These are phyloP conservation scores for Petrocephalus sullivani DNA, from an alignment of 2,797 vertebrate genomes.

Conservation along the genomic window DNA sequence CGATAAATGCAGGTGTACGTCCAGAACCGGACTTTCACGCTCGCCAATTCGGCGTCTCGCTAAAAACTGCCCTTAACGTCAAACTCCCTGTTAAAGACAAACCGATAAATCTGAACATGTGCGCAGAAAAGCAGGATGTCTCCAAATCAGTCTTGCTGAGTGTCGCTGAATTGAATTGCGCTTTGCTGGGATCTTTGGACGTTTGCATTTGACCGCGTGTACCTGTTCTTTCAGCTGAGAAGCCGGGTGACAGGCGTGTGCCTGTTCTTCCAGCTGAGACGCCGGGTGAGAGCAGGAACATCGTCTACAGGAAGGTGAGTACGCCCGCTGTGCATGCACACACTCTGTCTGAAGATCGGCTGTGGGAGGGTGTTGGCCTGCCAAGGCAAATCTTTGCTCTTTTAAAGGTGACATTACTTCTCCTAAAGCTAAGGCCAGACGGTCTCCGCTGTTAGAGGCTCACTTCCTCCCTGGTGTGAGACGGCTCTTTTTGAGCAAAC, in stretches of 20 bases:
- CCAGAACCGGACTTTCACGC: background rate
- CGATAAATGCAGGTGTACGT: slow-evolving; percentile 40
- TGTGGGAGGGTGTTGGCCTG: background rate
- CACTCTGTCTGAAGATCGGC: background rate
- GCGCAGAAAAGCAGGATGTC: background rate
- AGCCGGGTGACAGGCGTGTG: slow-evolving; percentile 18
- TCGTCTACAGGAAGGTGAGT: slow-evolving; percentile 47
- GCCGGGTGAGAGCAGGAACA: slow-evolving; percentile 27
- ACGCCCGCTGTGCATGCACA: background rate
- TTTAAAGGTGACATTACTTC: background rate
- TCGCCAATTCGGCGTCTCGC: background rate
- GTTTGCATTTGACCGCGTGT: slow-evolving; percentile 4
- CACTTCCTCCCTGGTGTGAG: background rate
- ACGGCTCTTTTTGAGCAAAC: background rate
- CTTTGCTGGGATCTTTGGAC: background rate
- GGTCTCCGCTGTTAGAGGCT: background rate
- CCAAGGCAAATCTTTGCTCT: background rate
- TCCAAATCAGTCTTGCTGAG: background rate
- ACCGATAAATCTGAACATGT: background rate
- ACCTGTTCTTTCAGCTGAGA: slow-evolving; percentile 24
- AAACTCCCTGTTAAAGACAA: background rate
- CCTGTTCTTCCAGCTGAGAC: slow-evolving; percentile 26
- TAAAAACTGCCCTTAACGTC: background rate
- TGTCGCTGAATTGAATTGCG: background rate
- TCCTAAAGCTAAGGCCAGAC: background rate